phyloP scores from a whole-genome alignment of 2,797 vertebrate genomes.

The Pteronotus mesoamericanus region DNA sequence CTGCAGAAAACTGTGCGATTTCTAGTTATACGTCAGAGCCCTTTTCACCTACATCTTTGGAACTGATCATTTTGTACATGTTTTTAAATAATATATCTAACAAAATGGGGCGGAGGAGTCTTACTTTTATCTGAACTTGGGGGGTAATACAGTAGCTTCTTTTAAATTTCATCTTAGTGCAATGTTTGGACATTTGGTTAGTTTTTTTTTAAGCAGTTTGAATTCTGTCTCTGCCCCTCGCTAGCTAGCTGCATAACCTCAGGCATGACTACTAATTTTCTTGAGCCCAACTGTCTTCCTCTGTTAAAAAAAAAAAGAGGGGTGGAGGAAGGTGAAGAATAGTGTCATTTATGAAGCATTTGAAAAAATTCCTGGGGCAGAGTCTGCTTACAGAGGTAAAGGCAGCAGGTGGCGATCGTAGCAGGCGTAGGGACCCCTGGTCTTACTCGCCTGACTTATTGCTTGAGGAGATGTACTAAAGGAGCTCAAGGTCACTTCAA shows the following conservation, averaged over 20 bases:
- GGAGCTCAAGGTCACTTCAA: not conserved
- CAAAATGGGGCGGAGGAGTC: not conserved
- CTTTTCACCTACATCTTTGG: not conserved
- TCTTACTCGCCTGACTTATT: not conserved
- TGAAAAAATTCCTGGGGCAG: not conserved
- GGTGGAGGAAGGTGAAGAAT: too few species aligned
- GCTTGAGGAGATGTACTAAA: rapidly evolving
- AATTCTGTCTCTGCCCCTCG: not conserved
- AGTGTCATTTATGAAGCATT: not conserved
- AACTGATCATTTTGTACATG: not conserved
- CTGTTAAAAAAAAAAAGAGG: not conserved
- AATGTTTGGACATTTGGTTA: not conserved
- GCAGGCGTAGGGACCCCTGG: not conserved
- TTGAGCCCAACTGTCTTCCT: not conserved
- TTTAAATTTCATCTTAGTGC: not conserved
- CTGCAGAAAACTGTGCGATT: not conserved
- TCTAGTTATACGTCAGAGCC: not conserved
- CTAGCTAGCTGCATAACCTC: not conserved
- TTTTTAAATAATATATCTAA: not conserved
- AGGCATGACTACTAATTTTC: not conserved
- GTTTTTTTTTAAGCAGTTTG: not conserved
- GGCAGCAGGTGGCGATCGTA: rapidly evolving
- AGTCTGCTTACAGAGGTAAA: not conserved
- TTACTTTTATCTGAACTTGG: not conserved
- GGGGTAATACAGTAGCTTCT: not conserved